These are phyloP conservation scores for rat (Rattus norvegicus) DNA, from an alignment of 2,113 vertebrate genomes.

Conservation along the genomic window DNA sequence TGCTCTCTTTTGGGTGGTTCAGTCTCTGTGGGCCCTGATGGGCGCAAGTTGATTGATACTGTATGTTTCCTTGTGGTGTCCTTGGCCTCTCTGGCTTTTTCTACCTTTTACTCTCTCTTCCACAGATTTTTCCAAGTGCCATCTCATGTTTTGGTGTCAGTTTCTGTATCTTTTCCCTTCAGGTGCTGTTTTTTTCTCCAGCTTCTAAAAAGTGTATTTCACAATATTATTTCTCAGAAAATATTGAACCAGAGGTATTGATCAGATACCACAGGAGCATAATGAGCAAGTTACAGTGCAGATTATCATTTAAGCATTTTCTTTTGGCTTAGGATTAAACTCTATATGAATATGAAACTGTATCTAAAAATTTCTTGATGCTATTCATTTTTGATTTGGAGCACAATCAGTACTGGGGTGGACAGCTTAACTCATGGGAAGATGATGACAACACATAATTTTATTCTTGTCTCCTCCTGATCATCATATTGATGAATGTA, in stretches of 20 bases:
- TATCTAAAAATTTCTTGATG: neutral
- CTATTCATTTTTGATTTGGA: neutral
- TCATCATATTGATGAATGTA: neutral
- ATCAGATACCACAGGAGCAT: neutral
- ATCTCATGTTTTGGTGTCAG: neutral
- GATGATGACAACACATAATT: neutral
- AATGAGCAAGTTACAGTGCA: neutral
- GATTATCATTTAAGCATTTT: neutral
- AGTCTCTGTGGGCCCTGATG: too few relatives aligned
- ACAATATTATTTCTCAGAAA: neutral
- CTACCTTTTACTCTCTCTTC: too few relatives aligned
- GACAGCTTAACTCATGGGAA: neutral
- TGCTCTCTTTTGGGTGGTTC: too few relatives aligned
- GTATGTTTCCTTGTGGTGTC: too few relatives aligned
- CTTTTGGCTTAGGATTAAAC: neutral
- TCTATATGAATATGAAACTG: neutral
- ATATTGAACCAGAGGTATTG: neutral
- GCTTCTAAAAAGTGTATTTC: neutral
- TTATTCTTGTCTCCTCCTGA: neutral
- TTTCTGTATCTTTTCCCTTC: neutral
- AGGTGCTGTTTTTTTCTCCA: too few relatives aligned
- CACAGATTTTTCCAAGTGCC: too few relatives aligned
- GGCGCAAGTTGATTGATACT: too few relatives aligned
- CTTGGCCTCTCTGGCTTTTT: too few relatives aligned
- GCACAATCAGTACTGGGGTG: neutral